Base-by-base conservation (phyloP, 1,140 invertebrate genomes). In the Nymphalis io region DNA sequence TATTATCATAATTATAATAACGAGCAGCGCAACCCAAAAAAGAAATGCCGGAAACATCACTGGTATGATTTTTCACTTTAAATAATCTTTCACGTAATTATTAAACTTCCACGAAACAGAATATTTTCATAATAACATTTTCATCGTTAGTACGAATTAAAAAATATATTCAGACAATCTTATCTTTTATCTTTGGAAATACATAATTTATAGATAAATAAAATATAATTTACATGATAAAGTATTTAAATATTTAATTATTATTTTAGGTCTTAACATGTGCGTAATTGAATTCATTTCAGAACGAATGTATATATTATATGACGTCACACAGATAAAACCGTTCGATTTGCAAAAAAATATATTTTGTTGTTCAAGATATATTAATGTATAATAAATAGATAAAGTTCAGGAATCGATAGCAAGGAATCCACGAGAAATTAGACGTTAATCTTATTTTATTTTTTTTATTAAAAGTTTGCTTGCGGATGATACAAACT, bases 121-220 rank as follows among this genome's bases (percentile, higher is more conserved):
- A 51, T 51, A 6, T 20, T 51, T 51, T 51, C 16, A 6, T 18
- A 51, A 51, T 51, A 18, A 12, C 15, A 42, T 42, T 20, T 10
- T 51, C 10, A 3, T 16, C 16, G n/a, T 18, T 3, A 11, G 15
- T 16, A 60, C 40, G 18, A 23, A 39, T 60, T 27, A 48, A 61
- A 61, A 61, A 42, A 23, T n/a, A 23, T 44, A 57, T 60, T 39
- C 11, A 42, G 51, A 21, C 59, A 62, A 70, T 70, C 74, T 73
- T 57, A 75, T 75, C 70, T 27, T 20, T 67, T 46, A 60, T 71
- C 57, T 39, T 60, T 59, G n/a, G 44, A 75, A 70, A 68, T 69
- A 66, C 27, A 38, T 64, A 64, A 65, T 42, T 71, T 60, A 38
- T n/a, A 11, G 74, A 75, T 75, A 67, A 72, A 51, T 44, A 13